Evolutionary conservation across 1,140 invertebrate species (phyloP).

Genomic region (Colletes latitarsis): DNA sequence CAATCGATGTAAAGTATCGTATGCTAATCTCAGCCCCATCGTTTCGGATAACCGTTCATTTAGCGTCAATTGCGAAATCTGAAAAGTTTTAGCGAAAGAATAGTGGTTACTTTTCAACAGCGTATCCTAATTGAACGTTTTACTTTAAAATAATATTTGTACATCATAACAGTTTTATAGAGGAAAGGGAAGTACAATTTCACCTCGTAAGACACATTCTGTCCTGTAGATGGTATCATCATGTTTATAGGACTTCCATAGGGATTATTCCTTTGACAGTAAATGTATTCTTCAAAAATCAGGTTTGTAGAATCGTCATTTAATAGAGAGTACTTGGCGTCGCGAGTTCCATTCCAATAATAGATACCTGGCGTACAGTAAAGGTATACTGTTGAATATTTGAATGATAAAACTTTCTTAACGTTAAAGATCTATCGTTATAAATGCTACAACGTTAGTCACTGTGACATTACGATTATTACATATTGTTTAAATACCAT

Average conservation of each 20-base stretch:
- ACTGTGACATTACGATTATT: background rate
- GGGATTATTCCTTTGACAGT: slow-evolving; percentile 50
- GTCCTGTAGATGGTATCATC: slow-evolving; percentile 48
- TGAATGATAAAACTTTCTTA: background rate
- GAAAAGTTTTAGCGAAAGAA: slow-evolving; percentile 30
- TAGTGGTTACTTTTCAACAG: slow-evolving; percentile 17
- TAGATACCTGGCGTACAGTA: slow-evolving; percentile 55
- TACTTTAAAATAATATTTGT: slow-evolving; percentile 18
- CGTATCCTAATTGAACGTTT: slow-evolving; percentile 5
- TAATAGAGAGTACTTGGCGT: slow-evolving; percentile 37
- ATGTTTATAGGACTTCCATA: slow-evolving; percentile 49
- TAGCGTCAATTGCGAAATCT: slow-evolving; percentile 63
- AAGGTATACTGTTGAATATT: background rate
- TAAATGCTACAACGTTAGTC: slow-evolving; percentile 8
- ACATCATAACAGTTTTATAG: slow-evolving; percentile 12
- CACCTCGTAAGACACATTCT: slow-evolving; percentile 58
- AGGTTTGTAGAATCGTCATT: slow-evolving; percentile 10
- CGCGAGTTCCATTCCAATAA: slow-evolving; percentile 58
- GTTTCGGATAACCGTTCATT: slow-evolving; percentile 69
- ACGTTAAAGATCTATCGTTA: background rate
- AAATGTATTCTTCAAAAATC: slow-evolving; percentile 57
- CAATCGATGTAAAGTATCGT: slow-evolving; percentile 66
- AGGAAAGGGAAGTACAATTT: background rate
- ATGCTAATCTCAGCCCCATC: slow-evolving; percentile 66
- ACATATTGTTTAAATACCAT: slow-evolving; percentile 56